These are phyloP conservation scores for Furcula furcula DNA, from an alignment of 2,888 invertebrate species.

Conservation along the genomic window DNA sequence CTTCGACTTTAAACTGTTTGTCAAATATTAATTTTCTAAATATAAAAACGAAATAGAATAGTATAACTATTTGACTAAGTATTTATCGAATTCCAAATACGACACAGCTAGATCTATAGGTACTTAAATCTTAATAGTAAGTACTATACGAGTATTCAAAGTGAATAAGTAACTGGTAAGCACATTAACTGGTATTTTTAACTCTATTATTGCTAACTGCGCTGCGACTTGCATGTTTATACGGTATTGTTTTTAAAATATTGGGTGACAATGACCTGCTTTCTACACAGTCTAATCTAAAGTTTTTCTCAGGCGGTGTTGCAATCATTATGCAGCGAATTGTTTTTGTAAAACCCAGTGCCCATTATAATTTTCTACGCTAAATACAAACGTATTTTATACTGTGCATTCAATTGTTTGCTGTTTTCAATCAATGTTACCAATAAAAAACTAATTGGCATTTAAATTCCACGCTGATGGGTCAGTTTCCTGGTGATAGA, in stretches of 20 bases:
- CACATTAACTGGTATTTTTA: no score
- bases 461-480: constrained; percentile 33
- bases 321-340: constrained; percentile 30
- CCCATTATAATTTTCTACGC: constrained; percentile 13
- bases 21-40: no score
- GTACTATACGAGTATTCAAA: no score
- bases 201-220: no score
- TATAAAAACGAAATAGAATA: no score
- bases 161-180: no score
- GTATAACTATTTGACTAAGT: no score
- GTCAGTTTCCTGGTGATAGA: constrained; percentile 44
- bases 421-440: constrained; percentile 10
- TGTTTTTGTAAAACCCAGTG: constrained; percentile 12
- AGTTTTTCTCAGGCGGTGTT: constrained; percentile 39
- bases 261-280: constrained; percentile 59
- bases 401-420: constrained; percentile 12
- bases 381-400: constrained; percentile 8
- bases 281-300: constrained; percentile 40
- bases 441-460: constrained; percentile 47
- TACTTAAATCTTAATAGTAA: no score
- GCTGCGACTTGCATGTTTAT: no score
- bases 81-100: no score
- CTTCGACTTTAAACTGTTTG: no score
- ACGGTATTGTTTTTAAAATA: constrained; percentile 8
- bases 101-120: no score